These are phyloP conservation scores for Rallus limicola DNA, from an alignment of 2,113 vertebrate genomes.

Conservation along the genomic window DNA sequence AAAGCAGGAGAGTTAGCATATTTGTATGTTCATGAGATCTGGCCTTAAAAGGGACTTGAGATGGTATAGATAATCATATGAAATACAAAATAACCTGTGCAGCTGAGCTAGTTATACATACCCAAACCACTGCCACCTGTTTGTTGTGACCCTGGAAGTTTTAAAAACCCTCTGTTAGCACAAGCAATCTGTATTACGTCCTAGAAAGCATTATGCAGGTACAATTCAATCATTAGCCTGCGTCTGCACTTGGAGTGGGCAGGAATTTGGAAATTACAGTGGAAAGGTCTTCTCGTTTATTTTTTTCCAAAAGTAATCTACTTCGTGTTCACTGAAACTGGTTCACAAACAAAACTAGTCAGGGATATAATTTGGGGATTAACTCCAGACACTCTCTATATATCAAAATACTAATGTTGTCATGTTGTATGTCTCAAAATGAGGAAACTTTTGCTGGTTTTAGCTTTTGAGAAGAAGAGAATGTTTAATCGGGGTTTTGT, in stretches of 20 bases:
- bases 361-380: neutral
- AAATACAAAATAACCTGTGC: neutral
- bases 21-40: neutral
- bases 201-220: neutral
- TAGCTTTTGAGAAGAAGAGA: neutral
- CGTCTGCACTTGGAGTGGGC: neutral
- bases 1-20: neutral
- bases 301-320: neutral
- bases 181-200: accelerated
- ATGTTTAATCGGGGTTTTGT: neutral
- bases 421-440: neutral
- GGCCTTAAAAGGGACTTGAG: neutral
- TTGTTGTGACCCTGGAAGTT: neutral
- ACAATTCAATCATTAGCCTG: neutral
- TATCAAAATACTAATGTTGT: neutral
- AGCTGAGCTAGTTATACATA: neutral
- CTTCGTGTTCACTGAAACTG: neutral
- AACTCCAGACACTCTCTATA: neutral
- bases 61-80: neutral
- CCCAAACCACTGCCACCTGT: neutral
- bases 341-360: neutral
- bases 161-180: neutral
- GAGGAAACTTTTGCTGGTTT: neutral
- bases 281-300: neutral
- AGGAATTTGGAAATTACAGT: neutral